Evolutionary conservation across 2,888 invertebrate genomes (phyloP), one percentile per base, ranked within the genome.

Genomic region (Perizoma flavofasciatum): DNA sequence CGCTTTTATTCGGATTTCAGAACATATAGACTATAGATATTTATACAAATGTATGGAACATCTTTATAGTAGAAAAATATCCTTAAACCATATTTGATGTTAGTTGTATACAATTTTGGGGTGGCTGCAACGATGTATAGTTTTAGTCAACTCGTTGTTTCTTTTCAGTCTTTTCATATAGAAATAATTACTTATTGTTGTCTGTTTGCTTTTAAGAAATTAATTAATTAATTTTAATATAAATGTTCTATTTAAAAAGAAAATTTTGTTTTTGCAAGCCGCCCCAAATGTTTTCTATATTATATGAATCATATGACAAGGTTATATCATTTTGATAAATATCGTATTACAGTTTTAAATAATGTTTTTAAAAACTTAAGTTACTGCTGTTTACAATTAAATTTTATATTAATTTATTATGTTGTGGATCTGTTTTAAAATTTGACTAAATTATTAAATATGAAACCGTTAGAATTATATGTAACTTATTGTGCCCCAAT

Each of bases 401-500:
- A 50, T 44, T 43, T 46, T 47, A 9, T 5, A 34, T 50, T 61
- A 39, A 41, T 61, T 57, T 54, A 51, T 22, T 10, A 44, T 51
- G 10, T 44, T n/a, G n/a, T n/a, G n/a, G 39, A 40, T 40, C 34
- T 22, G 51, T 44, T 6, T 7, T 22, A 10, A n/a, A n/a, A n/a
- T n/a, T n/a, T n/a, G n/a, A n/a, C n/a, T n/a, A n/a, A 10, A n/a
- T 48, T 35, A 37, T 45, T 43, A 47, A 47, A 49, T 53, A 45
- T 35, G 37, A 37, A 45, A 49, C 34, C 51, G 48, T 53, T 53
- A 52, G 43, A 53, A 47, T 44, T 49, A 49, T 50, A 43, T 52
- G 34, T 45, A 54, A 44, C 37, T 57, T 34, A 53, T 49, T 50
- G 10, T 61, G 51, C 47, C 59, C 61, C 61, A 56, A 41, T 49